These are phyloP conservation scores for Leucophenga varia DNA, from an alignment of 1,140 invertebrate genomes.

Conservation along the genomic window DNA sequence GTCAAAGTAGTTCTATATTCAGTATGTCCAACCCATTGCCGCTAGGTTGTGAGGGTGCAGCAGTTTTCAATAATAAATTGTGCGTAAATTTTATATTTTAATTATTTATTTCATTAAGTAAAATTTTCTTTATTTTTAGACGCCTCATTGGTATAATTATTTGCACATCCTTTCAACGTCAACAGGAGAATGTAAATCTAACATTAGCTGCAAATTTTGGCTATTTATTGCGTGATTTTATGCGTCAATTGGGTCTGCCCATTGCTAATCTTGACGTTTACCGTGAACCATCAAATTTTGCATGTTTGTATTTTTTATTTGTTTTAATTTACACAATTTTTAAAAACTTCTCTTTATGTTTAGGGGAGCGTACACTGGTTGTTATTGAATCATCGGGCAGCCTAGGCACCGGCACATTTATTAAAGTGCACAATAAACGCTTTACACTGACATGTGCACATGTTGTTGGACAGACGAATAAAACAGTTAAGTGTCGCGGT, in stretches of 20 bases:
- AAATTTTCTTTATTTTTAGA: slow-evolving; percentile 19
- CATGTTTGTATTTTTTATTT: slow-evolving; percentile 24
- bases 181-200: slow-evolving; percentile 48
- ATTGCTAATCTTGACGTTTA: too few species aligned
- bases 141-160: slow-evolving; percentile 47
- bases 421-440: slow-evolving; percentile 56
- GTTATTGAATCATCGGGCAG: slow-evolving; percentile 57
- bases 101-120: neutral
- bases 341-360: neutral
- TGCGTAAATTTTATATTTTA: too few species aligned
- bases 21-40: slow-evolving; percentile 44
- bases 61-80: slow-evolving; percentile 59
- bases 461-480: slow-evolving; percentile 58
- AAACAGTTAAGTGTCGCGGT: slow-evolving; percentile 34
- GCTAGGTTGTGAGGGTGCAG: slow-evolving; percentile 58
- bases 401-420: slow-evolving; percentile 62
- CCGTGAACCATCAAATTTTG: slow-evolving; percentile 34
- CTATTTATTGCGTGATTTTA: slow-evolving; percentile 41
- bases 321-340: neutral
- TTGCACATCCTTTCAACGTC: slow-evolving; percentile 45
- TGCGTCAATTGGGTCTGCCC: slow-evolving; percentile 39
- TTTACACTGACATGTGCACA: slow-evolving; percentile 63
- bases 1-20: slow-evolving; percentile 37
- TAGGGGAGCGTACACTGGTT: slow-evolving; percentile 57
- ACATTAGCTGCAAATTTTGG: slow-evolving; percentile 47